These are phyloP conservation scores for Sigmodon hispidus DNA, from an alignment of 2,113 vertebrate species.

Conservation along the genomic window DNA sequence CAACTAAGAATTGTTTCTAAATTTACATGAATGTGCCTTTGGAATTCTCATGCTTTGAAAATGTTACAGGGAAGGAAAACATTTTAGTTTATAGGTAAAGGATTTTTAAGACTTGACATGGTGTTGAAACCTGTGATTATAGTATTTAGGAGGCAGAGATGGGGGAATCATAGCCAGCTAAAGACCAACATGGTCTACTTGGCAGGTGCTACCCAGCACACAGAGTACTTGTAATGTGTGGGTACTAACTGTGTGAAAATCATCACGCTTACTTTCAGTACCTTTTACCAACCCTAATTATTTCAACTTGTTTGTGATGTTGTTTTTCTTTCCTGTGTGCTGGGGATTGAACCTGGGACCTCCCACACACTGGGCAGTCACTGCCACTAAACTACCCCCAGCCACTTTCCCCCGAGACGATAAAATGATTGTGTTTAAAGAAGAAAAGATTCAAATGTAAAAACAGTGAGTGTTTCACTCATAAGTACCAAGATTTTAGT, in stretches of 20 bases:
- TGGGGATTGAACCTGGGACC: not conserved
- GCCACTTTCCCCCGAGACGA: no score
- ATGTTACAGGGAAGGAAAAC: not conserved
- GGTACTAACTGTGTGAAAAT: slow-evolving; percentile 6
- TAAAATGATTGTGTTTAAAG: not conserved
- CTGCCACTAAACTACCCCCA: not conserved
- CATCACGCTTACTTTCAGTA: slow-evolving; percentile 30
- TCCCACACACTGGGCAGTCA: not conserved
- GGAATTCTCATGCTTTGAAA: slow-evolving; percentile 45
- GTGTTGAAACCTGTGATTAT: not conserved
- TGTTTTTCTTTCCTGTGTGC: not conserved
- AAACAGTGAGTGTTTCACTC: not conserved
- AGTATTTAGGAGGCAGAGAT: not conserved
- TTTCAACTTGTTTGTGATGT: not conserved
- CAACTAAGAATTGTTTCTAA: slow-evolving; percentile 13
- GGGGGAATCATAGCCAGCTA: not conserved
- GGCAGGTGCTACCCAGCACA: not conserved
- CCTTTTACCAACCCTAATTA: not conserved
- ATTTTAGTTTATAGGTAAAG: slow-evolving; percentile 45
- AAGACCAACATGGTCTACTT: not conserved
- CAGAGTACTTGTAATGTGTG: not conserved
- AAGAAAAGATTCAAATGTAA: slow-evolving; percentile 27
- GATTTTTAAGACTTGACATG: not conserved
- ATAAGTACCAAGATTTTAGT: not conserved
- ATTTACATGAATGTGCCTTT: slow-evolving; percentile 32